A percentile compares a stretch with the other conserved stretches of the same genome.
phyloP scores from a whole-genome alignment of 2,888 invertebrate genomes.

The Drosophila antonietae region DNA sequence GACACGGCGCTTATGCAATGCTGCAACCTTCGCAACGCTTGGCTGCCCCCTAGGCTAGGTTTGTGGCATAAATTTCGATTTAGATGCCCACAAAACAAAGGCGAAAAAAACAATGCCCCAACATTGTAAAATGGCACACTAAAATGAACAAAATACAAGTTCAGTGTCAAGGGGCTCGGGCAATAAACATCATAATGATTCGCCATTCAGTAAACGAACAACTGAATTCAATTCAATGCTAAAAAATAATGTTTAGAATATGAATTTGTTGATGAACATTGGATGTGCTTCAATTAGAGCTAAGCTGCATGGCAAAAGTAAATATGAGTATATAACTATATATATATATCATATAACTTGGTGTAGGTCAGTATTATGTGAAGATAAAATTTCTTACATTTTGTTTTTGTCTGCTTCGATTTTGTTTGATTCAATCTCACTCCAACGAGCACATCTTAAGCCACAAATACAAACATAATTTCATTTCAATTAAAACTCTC shows the following conservation, averaged over 20 bases:
- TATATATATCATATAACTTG: not conserved
- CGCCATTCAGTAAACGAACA: constrained; percentile 12
- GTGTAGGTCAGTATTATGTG: no score
- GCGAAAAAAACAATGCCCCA: constrained; percentile 37
- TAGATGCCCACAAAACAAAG: constrained; percentile 23
- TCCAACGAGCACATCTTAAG: not conserved
- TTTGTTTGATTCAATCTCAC: no score
- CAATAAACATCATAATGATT: constrained; percentile 14
- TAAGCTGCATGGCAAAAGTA: no score
- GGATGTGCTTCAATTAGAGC: not conserved
- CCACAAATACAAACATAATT: not conserved
- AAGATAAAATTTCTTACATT: no score
- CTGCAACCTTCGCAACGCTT: constrained; percentile 48
- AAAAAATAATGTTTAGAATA: not conserved
- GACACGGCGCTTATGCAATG: constrained; percentile 30
- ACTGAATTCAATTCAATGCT: constrained; percentile 4
- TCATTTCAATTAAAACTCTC: constrained; percentile 31
- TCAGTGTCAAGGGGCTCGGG: constrained; percentile 45
- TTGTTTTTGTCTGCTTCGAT: no score
- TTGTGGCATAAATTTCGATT: constrained; percentile 62
- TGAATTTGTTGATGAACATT: not conserved
- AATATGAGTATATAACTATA: not conserved
- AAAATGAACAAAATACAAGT: constrained; percentile 41
- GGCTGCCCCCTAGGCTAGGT: constrained; percentile 38
- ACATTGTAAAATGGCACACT: constrained; percentile 30